Evolutionary conservation across 64 coral and sea anemone species (phyloP).

Genomic region (Dendronephthya gigantea): DNA sequence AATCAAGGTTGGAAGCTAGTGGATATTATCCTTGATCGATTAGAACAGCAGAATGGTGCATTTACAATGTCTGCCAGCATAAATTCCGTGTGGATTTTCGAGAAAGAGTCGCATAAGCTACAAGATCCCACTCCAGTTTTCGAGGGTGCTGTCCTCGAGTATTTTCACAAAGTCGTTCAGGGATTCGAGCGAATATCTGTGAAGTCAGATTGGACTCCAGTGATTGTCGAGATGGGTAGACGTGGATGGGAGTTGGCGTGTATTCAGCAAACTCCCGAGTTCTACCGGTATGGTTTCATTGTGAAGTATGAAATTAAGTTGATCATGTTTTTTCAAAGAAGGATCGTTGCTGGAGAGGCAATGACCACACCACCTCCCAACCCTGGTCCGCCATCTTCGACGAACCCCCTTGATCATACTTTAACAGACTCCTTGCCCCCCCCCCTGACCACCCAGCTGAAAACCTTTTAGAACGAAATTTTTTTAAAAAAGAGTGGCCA

Average conservation of each 20-base stretch:
- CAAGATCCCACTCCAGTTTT: slow-evolving; percentile 49
- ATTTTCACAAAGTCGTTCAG: slow-evolving; percentile 44
- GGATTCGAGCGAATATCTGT: slow-evolving; percentile 13
- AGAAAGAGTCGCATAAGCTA: slow-evolving; percentile 42
- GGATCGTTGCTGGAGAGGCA: background rate
- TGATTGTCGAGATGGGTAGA: slow-evolving; percentile 49
- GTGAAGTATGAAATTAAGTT: slow-evolving; percentile 28
- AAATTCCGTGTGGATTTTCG: slow-evolving; percentile 84
- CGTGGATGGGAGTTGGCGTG: slow-evolving; percentile 81
- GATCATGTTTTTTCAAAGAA: slow-evolving; percentile 64
- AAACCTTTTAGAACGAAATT: too few species aligned
- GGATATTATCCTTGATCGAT: slow-evolving; percentile 51
- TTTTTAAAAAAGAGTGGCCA: too few species aligned
- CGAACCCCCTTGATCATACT: too few species aligned
- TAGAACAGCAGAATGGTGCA: background rate
- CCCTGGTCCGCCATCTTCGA: too few species aligned
- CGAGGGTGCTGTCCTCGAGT: slow-evolving; percentile 46
- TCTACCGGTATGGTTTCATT: slow-evolving; percentile 26
- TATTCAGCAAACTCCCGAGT: slow-evolving; percentile 46
- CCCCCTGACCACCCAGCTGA: too few species aligned
- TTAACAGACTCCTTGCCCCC: too few species aligned
- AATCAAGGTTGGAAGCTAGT: slow-evolving; percentile 71
- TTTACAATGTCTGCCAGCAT: slow-evolving; percentile 30
- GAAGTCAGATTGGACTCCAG: slow-evolving; percentile 47
- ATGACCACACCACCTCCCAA: background rate